Conservation (phyloP, 2,113 vertebrate species). For the Dascyllus trimaculatus region DNA sequence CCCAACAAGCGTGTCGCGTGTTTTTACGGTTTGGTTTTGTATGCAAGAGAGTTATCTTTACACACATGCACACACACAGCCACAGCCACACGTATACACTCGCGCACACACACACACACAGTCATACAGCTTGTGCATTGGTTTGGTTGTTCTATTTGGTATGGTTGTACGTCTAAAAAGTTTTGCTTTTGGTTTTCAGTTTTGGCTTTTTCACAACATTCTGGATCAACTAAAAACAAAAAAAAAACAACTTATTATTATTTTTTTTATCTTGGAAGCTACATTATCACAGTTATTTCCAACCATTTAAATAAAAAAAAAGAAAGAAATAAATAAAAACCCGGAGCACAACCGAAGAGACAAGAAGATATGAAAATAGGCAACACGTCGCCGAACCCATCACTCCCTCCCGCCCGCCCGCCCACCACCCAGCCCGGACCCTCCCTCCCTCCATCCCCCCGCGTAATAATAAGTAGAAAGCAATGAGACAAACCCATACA, state of each 20-base stretch:
- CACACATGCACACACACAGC: constrained; percentile 37
- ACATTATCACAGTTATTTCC: constrained; percentile 86
- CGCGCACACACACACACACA: constrained; percentile 1
- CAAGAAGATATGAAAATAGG: constrained; percentile 82
- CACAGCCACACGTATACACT: constrained; percentile 14
- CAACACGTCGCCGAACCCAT: constrained; percentile 61
- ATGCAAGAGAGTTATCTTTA: constrained; percentile 60
- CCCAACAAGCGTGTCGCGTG: constrained; percentile 30
- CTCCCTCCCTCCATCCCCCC: constrained; percentile 31
- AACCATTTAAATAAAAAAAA: constrained; percentile 63
- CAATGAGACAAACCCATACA: constrained; percentile 81
- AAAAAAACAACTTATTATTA: no score
- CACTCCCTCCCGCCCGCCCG: constrained; percentile 7
- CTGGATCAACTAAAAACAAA: constrained; percentile 69
- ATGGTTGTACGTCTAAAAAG: constrained; percentile 72
- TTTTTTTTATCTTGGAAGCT: constrained; percentile 73
- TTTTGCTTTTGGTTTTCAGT: constrained; percentile 80
- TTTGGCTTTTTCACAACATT: constrained; percentile 83
- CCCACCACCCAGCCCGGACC: no score
- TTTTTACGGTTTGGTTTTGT: constrained; percentile 68
- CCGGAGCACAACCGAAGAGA: constrained; percentile 80
- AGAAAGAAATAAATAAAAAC: constrained; percentile 53
- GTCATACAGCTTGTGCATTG: constrained; percentile 75
- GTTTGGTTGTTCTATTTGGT: constrained; percentile 86
- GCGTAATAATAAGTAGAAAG: constrained; percentile 78